phyloP scores from a whole-genome alignment of 2,888 invertebrate species.

The Drosophila robusta region DNA sequence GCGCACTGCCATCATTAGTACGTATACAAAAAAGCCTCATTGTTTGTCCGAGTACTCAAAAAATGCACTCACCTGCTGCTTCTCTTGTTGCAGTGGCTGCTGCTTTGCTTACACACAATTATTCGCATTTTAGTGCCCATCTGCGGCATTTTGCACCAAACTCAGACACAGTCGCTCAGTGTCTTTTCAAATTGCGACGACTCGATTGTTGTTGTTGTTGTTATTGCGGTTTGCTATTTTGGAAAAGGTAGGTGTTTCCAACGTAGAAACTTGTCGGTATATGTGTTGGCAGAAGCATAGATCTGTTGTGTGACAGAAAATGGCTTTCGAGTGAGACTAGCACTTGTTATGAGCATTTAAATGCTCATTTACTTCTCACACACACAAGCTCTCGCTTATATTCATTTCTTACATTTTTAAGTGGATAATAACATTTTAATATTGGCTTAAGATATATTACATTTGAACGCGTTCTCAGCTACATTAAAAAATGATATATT shows the following conservation, averaged over 20 bases:
- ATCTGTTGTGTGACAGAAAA: conserved; percentile 41
- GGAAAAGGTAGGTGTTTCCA: background rate
- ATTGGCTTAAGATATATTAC: no score
- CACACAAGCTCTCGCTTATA: background rate
- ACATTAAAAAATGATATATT: no score
- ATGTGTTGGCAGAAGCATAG: background rate
- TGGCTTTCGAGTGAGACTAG: conserved; percentile 59
- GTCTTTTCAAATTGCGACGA: background rate
- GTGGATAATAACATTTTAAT: background rate
- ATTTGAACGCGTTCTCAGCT: no score
- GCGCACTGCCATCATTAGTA: background rate
- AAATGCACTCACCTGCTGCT: background rate
- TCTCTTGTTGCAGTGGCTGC: background rate
- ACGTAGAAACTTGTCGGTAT: background rate
- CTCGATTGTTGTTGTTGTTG: conserved; percentile 7
- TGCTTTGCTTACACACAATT: conserved; percentile 4
- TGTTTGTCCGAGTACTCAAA: conserved; percentile 16
- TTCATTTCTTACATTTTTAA: background rate
- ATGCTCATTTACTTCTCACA: conserved; percentile 7
- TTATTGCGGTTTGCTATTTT: background rate
- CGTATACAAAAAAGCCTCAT: conserved; percentile 32
- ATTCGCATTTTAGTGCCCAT: conserved; percentile 8
- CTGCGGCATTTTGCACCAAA: background rate
- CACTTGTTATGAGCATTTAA: conserved; percentile 38
- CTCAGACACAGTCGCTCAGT: conserved; percentile 3